phyloP scores from a whole-genome alignment of 2,113 vertebrate species.

The Aramus guarauna region DNA sequence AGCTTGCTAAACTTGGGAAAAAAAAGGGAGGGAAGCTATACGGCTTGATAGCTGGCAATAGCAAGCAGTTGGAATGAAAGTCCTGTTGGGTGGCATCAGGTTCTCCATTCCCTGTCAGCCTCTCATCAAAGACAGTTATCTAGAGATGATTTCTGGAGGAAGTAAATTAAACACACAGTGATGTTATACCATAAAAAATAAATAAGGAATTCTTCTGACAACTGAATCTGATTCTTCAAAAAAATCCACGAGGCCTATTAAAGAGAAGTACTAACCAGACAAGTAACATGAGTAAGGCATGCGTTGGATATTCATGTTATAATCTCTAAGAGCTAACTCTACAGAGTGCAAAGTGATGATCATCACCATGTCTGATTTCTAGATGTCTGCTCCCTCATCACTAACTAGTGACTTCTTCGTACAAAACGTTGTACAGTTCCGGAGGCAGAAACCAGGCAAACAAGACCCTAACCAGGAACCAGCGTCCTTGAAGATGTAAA shows the following conservation, averaged over 20 bases:
- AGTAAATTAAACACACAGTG: neutral
- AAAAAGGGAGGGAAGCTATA: neutral
- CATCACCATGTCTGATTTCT: neutral
- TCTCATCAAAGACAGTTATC: neutral
- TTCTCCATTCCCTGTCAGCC: neutral
- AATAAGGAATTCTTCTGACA: neutral
- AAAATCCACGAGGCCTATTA: neutral
- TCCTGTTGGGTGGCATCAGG: neutral
- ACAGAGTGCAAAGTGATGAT: neutral
- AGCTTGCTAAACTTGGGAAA: neutral
- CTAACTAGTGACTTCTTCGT: neutral
- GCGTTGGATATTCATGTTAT: neutral
- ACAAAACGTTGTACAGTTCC: neutral
- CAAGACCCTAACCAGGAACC: neutral
- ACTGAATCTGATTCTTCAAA: neutral
- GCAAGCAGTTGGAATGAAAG: neutral
- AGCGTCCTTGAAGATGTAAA: neutral
- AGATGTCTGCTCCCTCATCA: neutral
- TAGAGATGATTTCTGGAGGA: neutral
- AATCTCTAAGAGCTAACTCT: neutral
- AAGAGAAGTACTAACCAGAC: neutral
- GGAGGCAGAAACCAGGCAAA: neutral
- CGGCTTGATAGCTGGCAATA: neutral
- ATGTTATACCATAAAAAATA: neutral
- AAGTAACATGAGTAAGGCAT: neutral